Evolutionary conservation across 1,140 invertebrate genomes (phyloP), one percentile per base, ranked within the genome.

Genomic region (Aricia agestis): DNA sequence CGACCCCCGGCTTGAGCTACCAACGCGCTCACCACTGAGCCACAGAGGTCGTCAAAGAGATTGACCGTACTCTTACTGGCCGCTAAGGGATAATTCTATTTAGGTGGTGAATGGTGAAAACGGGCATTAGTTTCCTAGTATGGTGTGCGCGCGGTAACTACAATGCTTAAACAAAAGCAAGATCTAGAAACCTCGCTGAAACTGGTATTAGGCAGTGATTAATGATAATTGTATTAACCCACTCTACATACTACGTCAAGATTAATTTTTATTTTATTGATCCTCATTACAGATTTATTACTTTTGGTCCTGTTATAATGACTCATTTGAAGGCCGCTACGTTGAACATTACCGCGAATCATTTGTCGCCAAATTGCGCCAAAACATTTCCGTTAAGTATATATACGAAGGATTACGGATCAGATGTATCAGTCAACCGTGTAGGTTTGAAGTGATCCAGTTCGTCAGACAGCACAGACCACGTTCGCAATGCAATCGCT

Each of bases 401-500:
- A 74, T 70, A 74, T 67, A 66, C 19, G 18, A 52, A 57, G 25
- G 66, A 42, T n/a, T 32, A 57, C 66, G 72, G 41, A 18, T 72
- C 67, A 67, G 71, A 71, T 67, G 71, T 84, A 85, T 87, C 85
- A 87, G 85, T 87, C 83, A 76, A 72, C 85, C 82, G 77, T 78
- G 75, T 71, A 73, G 82, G 85, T 85, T 85, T 82, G 82, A 85
- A 87, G 85, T 85, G 83, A 85, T 85, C 85, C 79, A 72, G 31
- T 57, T 67, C 73, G 45, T 52, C 82, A 82, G 72, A 78, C 77
- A 81, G 79, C 84, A 86, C 86, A 88, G 83, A 85, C 84, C 81
- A 84, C 84, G 59, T 63, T 79, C 75, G 68, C 67, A 73, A 79
- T 79, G 77, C 72, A 71, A 72, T 75, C 81, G 78, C 75, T 83